Percentiles rank a stretch among this genome's conserved stretches.
Evolutionary conservation across 2,113 vertebrate species (phyloP).

Genomic region (Thamnaconus septentrionalis): DNA sequence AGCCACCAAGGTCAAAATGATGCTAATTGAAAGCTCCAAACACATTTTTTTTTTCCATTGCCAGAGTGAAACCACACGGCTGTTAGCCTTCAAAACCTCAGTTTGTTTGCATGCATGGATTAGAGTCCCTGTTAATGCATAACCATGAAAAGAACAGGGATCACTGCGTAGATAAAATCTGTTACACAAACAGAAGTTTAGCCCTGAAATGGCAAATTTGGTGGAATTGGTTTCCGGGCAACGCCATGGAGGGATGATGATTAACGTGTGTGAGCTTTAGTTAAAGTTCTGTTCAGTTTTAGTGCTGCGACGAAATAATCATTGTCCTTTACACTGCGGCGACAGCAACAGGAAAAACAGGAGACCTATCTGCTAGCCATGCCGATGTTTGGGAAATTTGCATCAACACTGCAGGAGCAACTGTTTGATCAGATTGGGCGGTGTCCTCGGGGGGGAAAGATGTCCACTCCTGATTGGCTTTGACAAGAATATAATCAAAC

Average conservation of each 20-base stretch:
- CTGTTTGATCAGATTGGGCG: too few species aligned
- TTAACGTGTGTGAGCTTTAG: background rate
- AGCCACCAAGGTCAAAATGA: background rate
- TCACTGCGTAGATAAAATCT: background rate
- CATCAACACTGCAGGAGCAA: too few species aligned
- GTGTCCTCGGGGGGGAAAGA: too few species aligned
- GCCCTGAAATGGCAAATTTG: slow-evolving; percentile 21
- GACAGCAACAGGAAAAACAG: too few species aligned
- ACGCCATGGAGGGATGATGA: background rate
- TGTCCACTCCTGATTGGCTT: too few species aligned
- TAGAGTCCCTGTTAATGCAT: slow-evolving; percentile 51
- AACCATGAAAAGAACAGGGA: slow-evolving; percentile 15
- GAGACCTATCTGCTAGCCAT: too few species aligned
- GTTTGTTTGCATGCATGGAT: slow-evolving; percentile 25
- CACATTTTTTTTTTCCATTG: slow-evolving; percentile 7
- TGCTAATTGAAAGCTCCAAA: slow-evolving; percentile 13
- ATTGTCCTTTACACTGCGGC: too few species aligned
- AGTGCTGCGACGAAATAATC: too few species aligned
- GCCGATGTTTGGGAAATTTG: too few species aligned
- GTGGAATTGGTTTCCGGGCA: slow-evolving; percentile 6
- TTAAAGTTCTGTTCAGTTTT: background rate
- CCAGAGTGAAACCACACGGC: slow-evolving; percentile 1
- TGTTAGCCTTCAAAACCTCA: slow-evolving; percentile 6
- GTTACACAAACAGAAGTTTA: slow-evolving; percentile 16
- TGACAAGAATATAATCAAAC: too few species aligned